These are phyloP conservation scores for Neoascia interrupta DNA, from an alignment of 2,888 invertebrate species.

Conservation along the genomic window DNA sequence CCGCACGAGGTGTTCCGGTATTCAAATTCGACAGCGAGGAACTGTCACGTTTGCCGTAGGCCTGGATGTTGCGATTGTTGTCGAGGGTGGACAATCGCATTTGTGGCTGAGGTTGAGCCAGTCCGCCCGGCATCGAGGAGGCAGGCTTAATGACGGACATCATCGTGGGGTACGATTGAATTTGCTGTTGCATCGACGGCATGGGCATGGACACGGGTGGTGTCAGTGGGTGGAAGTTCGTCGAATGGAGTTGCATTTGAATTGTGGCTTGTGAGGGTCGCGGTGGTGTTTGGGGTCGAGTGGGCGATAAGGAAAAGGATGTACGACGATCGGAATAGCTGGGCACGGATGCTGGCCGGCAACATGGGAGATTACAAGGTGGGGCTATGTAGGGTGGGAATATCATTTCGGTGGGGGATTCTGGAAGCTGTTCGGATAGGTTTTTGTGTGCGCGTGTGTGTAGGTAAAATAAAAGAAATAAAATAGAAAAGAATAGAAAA, in stretches of 20 bases:
- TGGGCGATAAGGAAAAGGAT: constrained; percentile 55
- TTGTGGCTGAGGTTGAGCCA: constrained; percentile 71
- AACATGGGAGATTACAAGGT: constrained; percentile 78
- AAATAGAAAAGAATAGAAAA: constrained; percentile 73
- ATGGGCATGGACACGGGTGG: constrained; percentile 60
- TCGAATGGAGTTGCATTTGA: constrained; percentile 63
- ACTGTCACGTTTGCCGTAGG: constrained; percentile 71
- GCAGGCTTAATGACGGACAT: constrained; percentile 78
- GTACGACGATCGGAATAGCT: constrained; percentile 73
- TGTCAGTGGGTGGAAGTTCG: constrained; percentile 63
- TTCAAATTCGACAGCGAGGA: constrained; percentile 74
- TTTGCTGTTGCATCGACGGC: constrained; percentile 55
- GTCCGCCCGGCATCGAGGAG: constrained; percentile 78
- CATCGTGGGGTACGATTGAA: constrained; percentile 77
- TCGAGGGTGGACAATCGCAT: constrained; percentile 39
- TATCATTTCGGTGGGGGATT: constrained; percentile 78
- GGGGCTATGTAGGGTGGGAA: constrained; percentile 79
- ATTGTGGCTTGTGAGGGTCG: constrained; percentile 74
- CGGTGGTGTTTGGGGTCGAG: constrained; percentile 74
- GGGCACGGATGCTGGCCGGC: constrained; percentile 77
- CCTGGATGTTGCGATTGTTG: constrained; percentile 53
- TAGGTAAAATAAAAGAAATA: constrained; percentile 69
- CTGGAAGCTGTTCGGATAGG: constrained; percentile 75
- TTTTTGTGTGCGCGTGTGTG: constrained; percentile 53
- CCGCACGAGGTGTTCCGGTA: constrained; percentile 69